Percentiles rank a stretch among this genome's conserved stretches.
Conservation (phyloP, 2,888 invertebrate species). For the Spicauda simplicius region DNA sequence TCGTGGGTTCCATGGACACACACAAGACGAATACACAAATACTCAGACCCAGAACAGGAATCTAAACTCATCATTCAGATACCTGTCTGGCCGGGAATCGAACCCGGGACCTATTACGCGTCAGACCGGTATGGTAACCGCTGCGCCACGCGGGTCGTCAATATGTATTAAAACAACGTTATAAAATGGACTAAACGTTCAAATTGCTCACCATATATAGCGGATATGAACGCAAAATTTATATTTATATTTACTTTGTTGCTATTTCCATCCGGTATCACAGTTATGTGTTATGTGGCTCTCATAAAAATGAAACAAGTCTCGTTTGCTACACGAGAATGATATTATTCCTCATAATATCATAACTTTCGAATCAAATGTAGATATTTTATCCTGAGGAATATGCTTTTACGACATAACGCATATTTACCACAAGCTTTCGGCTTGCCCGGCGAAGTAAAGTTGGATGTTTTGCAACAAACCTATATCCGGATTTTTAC, state of each 20-base stretch:
- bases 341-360: constrained; percentile 16
- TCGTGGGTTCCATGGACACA: too few species aligned
- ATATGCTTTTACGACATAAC: neutral
- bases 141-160: too few species aligned
- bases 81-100: too few species aligned
- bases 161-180: too few species aligned
- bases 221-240: constrained; percentile 20
- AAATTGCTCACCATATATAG: constrained; percentile 26
- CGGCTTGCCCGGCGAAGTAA: too few species aligned
- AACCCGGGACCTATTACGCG: too few species aligned
- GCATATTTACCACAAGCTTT: neutral
- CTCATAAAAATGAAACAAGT: constrained; percentile 31
- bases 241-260: constrained; percentile 29
- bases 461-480: too few species aligned
- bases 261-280: constrained; percentile 19
- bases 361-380: constrained; percentile 11
- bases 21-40: too few species aligned
- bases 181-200: neutral
- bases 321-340: constrained; percentile 16
- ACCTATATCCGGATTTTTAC: too few species aligned
- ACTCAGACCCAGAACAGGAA: too few species aligned
- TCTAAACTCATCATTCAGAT: too few species aligned
- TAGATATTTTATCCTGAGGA: neutral
- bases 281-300: constrained; percentile 4
- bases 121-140: too few species aligned